Percentiles rank a stretch among this genome's conserved stretches.
Evolutionary conservation across 2,888 invertebrate genomes (phyloP).

Genomic region (Temnothorax unifasciatus): DNA sequence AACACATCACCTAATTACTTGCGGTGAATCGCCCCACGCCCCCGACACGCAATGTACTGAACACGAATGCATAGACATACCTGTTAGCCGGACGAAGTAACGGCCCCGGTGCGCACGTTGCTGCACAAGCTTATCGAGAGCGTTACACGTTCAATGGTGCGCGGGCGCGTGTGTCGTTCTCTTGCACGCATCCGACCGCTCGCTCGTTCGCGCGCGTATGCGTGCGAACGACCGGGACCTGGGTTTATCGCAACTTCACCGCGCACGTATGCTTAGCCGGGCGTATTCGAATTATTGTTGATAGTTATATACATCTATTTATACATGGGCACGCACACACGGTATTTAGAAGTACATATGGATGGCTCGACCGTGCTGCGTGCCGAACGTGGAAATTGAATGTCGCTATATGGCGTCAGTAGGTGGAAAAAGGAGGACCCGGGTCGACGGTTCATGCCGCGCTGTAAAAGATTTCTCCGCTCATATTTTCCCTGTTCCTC

Average conservation of each 20-base stretch:
- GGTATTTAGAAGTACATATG: conserved; percentile 34
- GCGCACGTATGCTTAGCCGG: conserved; percentile 57
- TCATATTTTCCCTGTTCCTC: conserved; percentile 40
- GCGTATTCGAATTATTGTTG: conserved; percentile 68
- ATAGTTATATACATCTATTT: conserved; percentile 34
- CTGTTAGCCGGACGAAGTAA: conserved; percentile 52
- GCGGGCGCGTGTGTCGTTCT: conserved; percentile 4
- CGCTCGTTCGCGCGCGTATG: background rate
- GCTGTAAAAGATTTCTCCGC: conserved; percentile 60
- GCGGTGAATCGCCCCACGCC: conserved; percentile 79
- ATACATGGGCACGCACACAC: conserved; percentile 14
- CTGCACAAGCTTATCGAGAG: conserved; percentile 52
- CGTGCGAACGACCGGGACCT: conserved; percentile 60
- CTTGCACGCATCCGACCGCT: conserved; percentile 48
- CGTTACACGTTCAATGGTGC: conserved; percentile 52
- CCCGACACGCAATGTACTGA: conserved; percentile 75
- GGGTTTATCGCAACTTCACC: conserved; percentile 62
- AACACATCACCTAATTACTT: conserved; percentile 85
- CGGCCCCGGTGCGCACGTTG: conserved; percentile 32
- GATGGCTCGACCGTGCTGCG: conserved; percentile 42
- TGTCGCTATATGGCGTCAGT: conserved; percentile 58
- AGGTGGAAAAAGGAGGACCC: conserved; percentile 53
- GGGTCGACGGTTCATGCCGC: conserved; percentile 27
- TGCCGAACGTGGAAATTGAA: conserved; percentile 69
- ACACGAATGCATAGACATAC: conserved; percentile 47